Conservation (phyloP, 2,888 invertebrate genomes). For the Hoplodrina blanda region DNA sequence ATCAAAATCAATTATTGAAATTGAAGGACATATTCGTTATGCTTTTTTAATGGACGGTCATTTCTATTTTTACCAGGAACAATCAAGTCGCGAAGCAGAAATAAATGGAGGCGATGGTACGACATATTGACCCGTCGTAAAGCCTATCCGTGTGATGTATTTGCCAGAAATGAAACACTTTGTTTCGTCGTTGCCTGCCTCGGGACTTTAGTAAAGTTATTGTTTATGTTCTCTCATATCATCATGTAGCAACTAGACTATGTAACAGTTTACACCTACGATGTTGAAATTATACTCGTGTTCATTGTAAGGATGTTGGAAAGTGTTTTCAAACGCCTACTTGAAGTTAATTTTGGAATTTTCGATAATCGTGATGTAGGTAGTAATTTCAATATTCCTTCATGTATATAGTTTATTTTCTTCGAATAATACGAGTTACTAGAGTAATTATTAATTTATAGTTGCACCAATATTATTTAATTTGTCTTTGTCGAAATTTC, state of each 20-base stretch:
- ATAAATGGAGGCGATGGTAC: slow-evolving; percentile 21
- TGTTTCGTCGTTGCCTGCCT: slow-evolving; percentile 20
- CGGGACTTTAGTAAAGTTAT: slow-evolving; percentile 27
- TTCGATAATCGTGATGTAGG: not conserved
- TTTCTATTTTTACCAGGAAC: slow-evolving; percentile 15
- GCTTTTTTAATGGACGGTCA: not conserved
- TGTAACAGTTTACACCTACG: not conserved
- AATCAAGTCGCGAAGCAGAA: slow-evolving; percentile 20
- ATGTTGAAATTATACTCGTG: slow-evolving; percentile 19
- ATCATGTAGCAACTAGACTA: slow-evolving; percentile 16
- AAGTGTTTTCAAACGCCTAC: slow-evolving; percentile 18
- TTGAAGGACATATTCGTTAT: slow-evolving; percentile 18
- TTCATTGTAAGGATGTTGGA: slow-evolving; percentile 18
- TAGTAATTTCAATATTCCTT: not conserved
- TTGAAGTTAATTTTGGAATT: not conserved
- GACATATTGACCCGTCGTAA: slow-evolving; percentile 30
- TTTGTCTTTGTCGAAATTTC: slow-evolving; percentile 12
- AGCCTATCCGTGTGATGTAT: slow-evolving; percentile 37
- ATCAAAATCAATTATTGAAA: slow-evolving; percentile 28
- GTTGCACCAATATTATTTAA: not conserved
- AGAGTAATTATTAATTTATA: not conserved
- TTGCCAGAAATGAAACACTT: slow-evolving; percentile 43
- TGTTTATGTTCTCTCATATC: slow-evolving; percentile 31
- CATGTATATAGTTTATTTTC: not conserved
- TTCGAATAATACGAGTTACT: not conserved